Evolutionary conservation across 2,888 invertebrate species (phyloP), one percentile per base, ranked within the genome.

Genomic region (Gortyna flavago): DNA sequence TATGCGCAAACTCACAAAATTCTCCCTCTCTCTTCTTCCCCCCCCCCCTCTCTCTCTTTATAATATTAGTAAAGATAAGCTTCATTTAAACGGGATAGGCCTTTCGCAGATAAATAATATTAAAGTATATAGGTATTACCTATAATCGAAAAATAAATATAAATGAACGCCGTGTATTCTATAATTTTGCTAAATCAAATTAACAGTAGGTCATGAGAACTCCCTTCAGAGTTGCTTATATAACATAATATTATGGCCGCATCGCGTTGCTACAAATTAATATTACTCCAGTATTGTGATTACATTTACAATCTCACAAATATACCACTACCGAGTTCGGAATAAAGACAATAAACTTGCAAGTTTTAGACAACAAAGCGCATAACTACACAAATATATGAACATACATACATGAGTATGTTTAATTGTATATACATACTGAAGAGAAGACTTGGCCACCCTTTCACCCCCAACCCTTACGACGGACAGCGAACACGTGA

Each of bases 401-500:
- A 32, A 48, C 51, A 66, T 13, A 62, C 54, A 68, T 48, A 67
- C n/a, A 35, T 35, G 75, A 83, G 9, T 64, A 57, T n/a, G n/a
- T n/a, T n/a, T n/a, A n/a, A n/a, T n/a, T n/a, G n/a, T n/a, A n/a
- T n/a, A 59, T 80, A 72, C 38, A 44, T 25, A 71, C 69, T 51
- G 48, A 67, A 77, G 74, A 80, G 48, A 67, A 77, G 74, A 80
- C 79, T 41, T 75, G 62, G 80, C 75, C 84, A 82, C 84, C 87
- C 84, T 77, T 8, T 2, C 88, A 68, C 85, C 86, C 83, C 85
- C 68, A 75, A 32, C 74, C 80, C 79, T 72, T 29, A 59, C 79
- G 70, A 35, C 79, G 32, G 70, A 48, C 59, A 67, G 69, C 67
- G 72, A 61, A 73, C 86, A 88, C 81, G 84, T 91, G 89, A 89